phyloP scores from a whole-genome alignment of 2,888 invertebrate genomes.

The Hoplodrina ambigua region DNA sequence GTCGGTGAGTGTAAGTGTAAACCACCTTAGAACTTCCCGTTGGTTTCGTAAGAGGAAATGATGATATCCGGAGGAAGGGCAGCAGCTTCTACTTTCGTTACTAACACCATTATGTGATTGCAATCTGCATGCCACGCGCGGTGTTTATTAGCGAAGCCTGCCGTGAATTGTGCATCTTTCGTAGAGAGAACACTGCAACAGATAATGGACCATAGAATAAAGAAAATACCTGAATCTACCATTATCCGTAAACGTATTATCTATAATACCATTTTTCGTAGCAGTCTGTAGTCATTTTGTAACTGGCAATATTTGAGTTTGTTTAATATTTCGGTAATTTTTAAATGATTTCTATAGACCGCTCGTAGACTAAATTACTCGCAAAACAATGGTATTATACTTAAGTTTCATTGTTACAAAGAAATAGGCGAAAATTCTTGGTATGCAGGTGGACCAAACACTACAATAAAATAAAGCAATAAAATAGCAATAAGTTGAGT shows the following conservation, averaged over 20 bases:
- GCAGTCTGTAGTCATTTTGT: neutral
- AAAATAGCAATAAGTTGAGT: constrained; percentile 33
- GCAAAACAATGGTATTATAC: constrained; percentile 9
- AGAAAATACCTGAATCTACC: neutral
- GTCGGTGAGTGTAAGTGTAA: constrained; percentile 23
- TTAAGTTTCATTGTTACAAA: constrained; percentile 13
- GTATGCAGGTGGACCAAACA: constrained; percentile 18
- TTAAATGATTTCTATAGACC: constrained; percentile 4
- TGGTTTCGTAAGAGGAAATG: constrained; percentile 55
- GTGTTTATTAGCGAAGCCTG: constrained; percentile 39
- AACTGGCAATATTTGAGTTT: neutral
- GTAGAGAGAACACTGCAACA: neutral
- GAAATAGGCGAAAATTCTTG: constrained; percentile 11
- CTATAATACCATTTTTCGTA: no score
- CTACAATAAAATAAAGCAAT: constrained; percentile 36
- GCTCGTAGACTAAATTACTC: constrained; percentile 12
- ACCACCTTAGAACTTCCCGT: constrained; percentile 41
- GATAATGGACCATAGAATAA: constrained; percentile 15
- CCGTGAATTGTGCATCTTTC: constrained; percentile 29
- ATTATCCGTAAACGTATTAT: neutral
- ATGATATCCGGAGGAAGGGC: constrained; percentile 58
- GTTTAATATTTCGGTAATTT: neutral
- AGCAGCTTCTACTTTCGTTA: constrained; percentile 55
- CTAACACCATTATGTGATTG: constrained; percentile 45
- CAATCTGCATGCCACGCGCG: constrained; percentile 39